A percentile compares a stretch with the other conserved stretches of the same genome.
Evolutionary conservation across 2,797 vertebrate species (phyloP).

Genomic region (Halcyon chelicuti): DNA sequence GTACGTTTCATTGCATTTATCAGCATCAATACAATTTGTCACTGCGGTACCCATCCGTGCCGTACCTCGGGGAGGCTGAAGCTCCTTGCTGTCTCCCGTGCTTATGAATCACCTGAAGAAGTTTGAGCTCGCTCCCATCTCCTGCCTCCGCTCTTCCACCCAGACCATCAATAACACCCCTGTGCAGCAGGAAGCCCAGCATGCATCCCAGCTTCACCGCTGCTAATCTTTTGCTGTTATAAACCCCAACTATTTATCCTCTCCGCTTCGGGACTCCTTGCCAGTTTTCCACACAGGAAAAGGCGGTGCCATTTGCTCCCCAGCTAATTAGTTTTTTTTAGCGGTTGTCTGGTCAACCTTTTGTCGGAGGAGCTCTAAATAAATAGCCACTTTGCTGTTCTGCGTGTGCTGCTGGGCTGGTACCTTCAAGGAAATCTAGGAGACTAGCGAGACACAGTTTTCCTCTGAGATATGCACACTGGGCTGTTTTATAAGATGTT

Average conservation of each 20-base stretch:
- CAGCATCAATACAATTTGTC: not conserved
- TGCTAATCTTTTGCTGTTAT: not conserved
- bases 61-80: not conserved
- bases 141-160: not conserved
- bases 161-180: not conserved
- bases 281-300: not conserved
- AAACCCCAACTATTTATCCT: not conserved
- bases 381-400: constrained; percentile 26
- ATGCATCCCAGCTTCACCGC: rapidly evolving
- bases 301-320: not conserved
- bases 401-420: not conserved
- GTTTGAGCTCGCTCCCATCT: not conserved
- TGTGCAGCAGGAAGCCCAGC: not conserved
- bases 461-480: constrained; percentile 1
- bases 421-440: not conserved
- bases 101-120: not conserved
- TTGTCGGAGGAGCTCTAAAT: not conserved
- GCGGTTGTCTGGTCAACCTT: not conserved
- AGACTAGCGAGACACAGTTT: constrained; percentile 35
- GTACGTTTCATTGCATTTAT: not conserved
- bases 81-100: not conserved
- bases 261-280: not conserved
- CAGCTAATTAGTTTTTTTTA: constrained; percentile 20
- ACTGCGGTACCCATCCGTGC: rapidly evolving
- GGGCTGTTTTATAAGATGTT: constrained; percentile 66